Evolutionary conservation across 2,113 vertebrate species (phyloP).

Genomic region (Corythaixoides concolor): DNA sequence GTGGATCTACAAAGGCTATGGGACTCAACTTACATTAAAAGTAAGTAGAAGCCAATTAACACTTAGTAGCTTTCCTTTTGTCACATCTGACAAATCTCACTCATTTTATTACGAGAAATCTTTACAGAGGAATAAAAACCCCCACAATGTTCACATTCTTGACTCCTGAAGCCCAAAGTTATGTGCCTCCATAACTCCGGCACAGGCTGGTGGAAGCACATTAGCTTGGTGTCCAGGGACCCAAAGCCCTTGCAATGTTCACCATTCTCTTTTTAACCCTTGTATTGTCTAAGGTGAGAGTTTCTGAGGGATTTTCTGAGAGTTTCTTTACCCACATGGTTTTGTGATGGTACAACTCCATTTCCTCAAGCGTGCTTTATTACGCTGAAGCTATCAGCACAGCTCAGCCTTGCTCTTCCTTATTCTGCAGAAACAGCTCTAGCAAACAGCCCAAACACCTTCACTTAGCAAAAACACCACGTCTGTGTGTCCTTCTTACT

Average conservation of each 20-base stretch:
- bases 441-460: background rate
- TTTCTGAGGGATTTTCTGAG: background rate
- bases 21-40: background rate
- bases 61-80: background rate
- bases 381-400: accelerated
- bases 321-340: background rate
- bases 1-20: background rate
- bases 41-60: background rate
- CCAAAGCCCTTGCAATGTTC: background rate
- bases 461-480: background rate
- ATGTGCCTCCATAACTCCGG: background rate
- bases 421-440: background rate
- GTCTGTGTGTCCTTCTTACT: accelerated
- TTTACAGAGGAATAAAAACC: background rate
- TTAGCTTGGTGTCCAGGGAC: background rate
- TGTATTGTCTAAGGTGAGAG: background rate
- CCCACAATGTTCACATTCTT: background rate
- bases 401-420: background rate
- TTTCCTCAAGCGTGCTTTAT: background rate
- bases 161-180: background rate
- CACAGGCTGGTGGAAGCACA: background rate
- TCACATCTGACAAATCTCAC: background rate
- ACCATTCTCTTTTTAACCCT: background rate
- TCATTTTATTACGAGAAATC: background rate
- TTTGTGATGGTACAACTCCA: background rate